A percentile compares a stretch with the other conserved stretches of the same genome.
These are phyloP conservation scores for Xestia ashworthii DNA, from an alignment of 2,888 invertebrate genomes.

Conservation along the genomic window DNA sequence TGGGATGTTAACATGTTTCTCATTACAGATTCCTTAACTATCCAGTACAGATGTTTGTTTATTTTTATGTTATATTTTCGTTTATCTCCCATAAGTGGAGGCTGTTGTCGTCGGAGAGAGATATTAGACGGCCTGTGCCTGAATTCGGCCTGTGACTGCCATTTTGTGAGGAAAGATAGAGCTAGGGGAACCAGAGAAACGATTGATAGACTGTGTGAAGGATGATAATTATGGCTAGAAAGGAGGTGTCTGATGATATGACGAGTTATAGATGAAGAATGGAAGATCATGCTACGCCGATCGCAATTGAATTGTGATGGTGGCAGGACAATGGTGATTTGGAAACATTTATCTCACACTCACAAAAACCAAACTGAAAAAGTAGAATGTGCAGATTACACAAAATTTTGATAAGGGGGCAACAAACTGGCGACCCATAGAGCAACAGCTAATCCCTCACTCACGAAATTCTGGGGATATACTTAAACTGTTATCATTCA, in stretches of 20 bases:
- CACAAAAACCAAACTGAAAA: background rate
- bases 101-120: slow-evolving; percentile 97
- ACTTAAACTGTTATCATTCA: background rate
- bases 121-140: slow-evolving; percentile 95
- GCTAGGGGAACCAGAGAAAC: background rate
- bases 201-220: background rate
- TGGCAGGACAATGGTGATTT: background rate
- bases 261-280: background rate
- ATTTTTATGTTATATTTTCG: slow-evolving; percentile 77
- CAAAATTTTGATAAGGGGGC: background rate
- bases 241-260: background rate
- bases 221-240: background rate
- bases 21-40: background rate
- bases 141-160: too few species aligned
- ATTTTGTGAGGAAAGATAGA: background rate
- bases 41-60: background rate
- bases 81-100: slow-evolving; percentile 99
- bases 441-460: background rate
- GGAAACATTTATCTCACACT: background rate
- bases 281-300: background rate
- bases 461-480: background rate
- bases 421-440: background rate
- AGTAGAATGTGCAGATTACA: background rate
- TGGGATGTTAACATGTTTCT: background rate
- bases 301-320: background rate